Evolutionary conservation across 2,888 invertebrate species (phyloP).

Genomic region (Bombylius discolor): DNA sequence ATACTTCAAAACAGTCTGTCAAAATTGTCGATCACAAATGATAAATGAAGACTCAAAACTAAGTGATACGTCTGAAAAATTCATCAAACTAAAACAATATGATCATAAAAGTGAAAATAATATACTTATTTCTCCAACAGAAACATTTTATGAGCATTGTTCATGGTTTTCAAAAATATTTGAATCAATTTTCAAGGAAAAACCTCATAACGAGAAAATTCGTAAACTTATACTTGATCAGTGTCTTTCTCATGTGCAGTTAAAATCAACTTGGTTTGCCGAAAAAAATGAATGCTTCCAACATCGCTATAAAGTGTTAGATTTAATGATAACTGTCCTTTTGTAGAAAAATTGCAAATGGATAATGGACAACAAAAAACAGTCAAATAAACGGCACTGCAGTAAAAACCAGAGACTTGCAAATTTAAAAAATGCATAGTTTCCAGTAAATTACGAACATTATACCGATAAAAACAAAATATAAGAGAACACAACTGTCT

Average conservation of each 20-base stretch:
- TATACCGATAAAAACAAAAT: too few relatives aligned
- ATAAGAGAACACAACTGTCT: too few relatives aligned
- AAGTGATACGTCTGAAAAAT: not conserved
- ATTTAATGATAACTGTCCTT: not conserved
- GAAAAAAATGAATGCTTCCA: not conserved
- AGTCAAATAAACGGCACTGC: not conserved
- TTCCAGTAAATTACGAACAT: too few relatives aligned
- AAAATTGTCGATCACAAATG: not conserved
- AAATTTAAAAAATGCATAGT: not conserved
- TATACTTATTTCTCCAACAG: slow-evolving; percentile 1
- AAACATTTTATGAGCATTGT: slow-evolving; percentile 3
- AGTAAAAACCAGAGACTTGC: not conserved
- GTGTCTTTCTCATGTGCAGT: not conserved
- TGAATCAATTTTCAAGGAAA: not conserved
- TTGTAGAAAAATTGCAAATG: slow-evolving; percentile 1
- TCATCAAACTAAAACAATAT: slow-evolving; percentile 3
- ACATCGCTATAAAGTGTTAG: not conserved
- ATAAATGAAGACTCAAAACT: not conserved
- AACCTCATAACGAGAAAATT: not conserved
- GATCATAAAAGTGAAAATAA: not conserved
- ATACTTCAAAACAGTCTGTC: not conserved
- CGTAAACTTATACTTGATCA: not conserved
- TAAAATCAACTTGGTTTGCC: not conserved
- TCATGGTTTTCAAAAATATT: not conserved
- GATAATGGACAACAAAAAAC: not conserved